Evolutionary conservation across 2,113 vertebrate species (phyloP).

Genomic region (Xiphias gladius): DNA sequence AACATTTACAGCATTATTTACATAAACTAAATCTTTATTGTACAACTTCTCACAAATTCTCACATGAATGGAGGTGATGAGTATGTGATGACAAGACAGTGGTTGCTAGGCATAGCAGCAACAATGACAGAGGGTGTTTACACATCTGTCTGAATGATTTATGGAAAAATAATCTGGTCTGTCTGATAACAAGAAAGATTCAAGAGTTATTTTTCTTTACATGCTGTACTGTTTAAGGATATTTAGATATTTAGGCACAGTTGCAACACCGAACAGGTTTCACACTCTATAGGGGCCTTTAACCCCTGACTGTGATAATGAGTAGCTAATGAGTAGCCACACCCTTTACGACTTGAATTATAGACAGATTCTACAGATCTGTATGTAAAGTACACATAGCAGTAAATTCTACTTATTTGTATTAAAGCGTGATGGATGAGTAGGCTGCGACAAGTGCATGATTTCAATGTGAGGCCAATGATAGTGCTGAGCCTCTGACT

Average conservation of each 20-base stretch:
- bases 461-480: slow-evolving; percentile 21
- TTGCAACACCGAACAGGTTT: slow-evolving; percentile 43
- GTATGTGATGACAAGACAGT: slow-evolving; percentile 12
- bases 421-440: slow-evolving; percentile 6
- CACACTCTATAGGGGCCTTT: background rate
- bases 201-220: background rate
- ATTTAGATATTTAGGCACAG: background rate
- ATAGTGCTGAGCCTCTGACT: slow-evolving; percentile 13
- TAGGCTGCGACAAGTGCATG: background rate
- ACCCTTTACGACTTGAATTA: background rate
- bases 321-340: slow-evolving; percentile 11
- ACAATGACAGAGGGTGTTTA: slow-evolving; percentile 51
- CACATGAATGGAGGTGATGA: background rate
- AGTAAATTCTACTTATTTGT: background rate
- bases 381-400: background rate
- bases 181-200: slow-evolving; percentile 20
- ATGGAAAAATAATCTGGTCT: slow-evolving; percentile 23
- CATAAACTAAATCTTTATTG: background rate
- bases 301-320: slow-evolving; percentile 15
- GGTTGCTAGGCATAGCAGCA: slow-evolving; percentile 66
- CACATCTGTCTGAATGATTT: background rate
- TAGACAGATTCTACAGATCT: background rate
- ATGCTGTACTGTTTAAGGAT: background rate
- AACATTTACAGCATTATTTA: background rate
- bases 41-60: background rate